A percentile compares a stretch with the other conserved stretches of the same genome.
Conservation (phyloP, 2,113 vertebrate genomes). For the Capricornis sumatraensis region DNA sequence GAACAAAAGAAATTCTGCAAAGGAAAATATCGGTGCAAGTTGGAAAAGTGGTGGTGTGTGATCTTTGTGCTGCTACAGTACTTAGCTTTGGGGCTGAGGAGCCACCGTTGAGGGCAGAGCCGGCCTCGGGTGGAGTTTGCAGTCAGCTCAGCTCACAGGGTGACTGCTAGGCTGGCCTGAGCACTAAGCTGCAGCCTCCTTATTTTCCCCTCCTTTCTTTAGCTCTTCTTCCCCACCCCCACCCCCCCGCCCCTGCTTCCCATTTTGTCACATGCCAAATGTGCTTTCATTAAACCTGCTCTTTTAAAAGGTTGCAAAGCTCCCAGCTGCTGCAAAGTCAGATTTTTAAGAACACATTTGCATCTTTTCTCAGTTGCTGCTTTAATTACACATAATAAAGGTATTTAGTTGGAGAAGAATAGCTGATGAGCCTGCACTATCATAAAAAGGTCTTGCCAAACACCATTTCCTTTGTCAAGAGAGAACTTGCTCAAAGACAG, state of each 20-base stretch:
- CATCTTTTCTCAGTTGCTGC: slow-evolving; percentile 61
- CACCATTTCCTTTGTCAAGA: slow-evolving; percentile 64
- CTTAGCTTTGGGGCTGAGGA: background rate
- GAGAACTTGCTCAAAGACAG: slow-evolving; percentile 56
- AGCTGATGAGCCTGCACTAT: slow-evolving; percentile 50
- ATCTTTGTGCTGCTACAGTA: rapidly evolving
- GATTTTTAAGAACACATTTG: slow-evolving; percentile 62
- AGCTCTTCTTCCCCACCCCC: background rate
- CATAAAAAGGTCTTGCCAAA: slow-evolving; percentile 56
- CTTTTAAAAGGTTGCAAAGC: slow-evolving; percentile 43
- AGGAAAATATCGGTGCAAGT: background rate
- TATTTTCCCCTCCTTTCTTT: background rate
- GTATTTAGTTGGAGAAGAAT: slow-evolving; percentile 53
- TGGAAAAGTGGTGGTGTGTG: background rate
- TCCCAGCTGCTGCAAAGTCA: slow-evolving; percentile 46
- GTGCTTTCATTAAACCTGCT: slow-evolving; percentile 28
- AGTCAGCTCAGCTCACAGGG: background rate
- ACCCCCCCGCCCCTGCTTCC: background rate
- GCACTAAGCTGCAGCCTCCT: background rate
- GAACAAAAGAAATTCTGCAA: background rate
- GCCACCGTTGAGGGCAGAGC: rapidly evolving
- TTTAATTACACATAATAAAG: slow-evolving; percentile 73
- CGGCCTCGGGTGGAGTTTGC: rapidly evolving
- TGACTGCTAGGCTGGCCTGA: rapidly evolving
- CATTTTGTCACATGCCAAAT: background rate